These are phyloP conservation scores for Cryptophagus acutangulus DNA, from an alignment of 2,888 invertebrate genomes.

Conservation along the genomic window DNA sequence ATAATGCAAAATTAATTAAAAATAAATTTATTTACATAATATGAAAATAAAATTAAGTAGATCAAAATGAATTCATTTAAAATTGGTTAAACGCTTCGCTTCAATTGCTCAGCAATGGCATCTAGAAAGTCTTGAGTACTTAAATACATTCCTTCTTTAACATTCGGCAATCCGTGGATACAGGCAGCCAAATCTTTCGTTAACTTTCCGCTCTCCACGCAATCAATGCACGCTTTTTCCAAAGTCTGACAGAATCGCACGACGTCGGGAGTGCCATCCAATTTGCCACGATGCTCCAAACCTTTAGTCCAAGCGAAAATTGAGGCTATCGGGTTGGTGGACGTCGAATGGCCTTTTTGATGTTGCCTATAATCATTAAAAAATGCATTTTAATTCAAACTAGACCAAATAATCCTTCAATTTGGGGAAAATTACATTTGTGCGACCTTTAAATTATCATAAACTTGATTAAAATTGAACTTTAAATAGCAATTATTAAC, in stretches of 20 bases:
- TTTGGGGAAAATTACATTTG: not conserved
- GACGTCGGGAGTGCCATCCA: conserved; percentile 72
- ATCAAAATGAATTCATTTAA: no score
- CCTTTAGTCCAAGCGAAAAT: conserved; percentile 91
- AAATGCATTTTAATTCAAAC: conserved; percentile 3
- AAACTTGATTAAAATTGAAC: no score
- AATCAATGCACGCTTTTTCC: conserved; percentile 79
- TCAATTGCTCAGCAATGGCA: conserved; percentile 71
- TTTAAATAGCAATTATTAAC: no score
- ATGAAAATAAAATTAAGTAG: no score
- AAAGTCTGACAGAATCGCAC: conserved; percentile 66
- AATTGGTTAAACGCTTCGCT: no score
- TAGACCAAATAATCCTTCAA: conserved; percentile 1
- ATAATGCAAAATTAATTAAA: no score
- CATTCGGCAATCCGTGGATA: conserved; percentile 75
- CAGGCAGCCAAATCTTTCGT: conserved; percentile 81
- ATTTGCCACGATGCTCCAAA: conserved; percentile 73
- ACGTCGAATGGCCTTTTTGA: conserved; percentile 80
- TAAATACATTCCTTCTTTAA: conserved; percentile 76
- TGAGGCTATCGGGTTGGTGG: conserved; percentile 87
- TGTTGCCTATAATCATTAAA: conserved; percentile 62
- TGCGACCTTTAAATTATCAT: no score
- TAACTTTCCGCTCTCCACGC: conserved; percentile 77
- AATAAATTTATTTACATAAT: no score
- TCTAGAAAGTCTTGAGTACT: conserved; percentile 82